Percentiles rank a stretch among this genome's conserved stretches.
These are phyloP conservation scores for Alitta virens DNA, from an alignment of 2,888 invertebrate species.

Conservation along the genomic window DNA sequence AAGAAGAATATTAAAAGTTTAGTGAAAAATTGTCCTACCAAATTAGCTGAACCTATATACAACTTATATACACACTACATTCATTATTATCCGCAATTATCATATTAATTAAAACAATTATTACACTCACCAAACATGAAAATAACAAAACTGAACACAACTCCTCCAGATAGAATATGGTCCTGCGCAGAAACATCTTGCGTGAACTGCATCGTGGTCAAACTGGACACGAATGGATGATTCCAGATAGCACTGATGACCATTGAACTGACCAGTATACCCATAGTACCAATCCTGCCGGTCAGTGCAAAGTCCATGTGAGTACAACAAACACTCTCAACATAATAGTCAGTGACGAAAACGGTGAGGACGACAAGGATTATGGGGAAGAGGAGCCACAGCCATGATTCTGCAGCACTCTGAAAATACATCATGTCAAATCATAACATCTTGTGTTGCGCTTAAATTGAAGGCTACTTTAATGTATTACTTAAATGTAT, in stretches of 20 bases:
- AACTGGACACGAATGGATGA: conserved; percentile 47
- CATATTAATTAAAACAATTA: too few species aligned
- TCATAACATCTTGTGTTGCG: too few species aligned
- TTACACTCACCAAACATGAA: conserved; percentile 57
- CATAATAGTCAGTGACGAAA: conserved; percentile 60
- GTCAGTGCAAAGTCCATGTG: conserved; percentile 48
- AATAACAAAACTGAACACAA: conserved; percentile 58
- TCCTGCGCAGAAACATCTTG: conserved; percentile 51
- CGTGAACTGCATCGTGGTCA: conserved; percentile 43
- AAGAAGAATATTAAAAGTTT: too few species aligned
- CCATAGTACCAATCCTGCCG: conserved; percentile 55
- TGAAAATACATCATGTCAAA: too few species aligned
- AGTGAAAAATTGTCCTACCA: too few species aligned
- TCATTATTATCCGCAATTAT: too few species aligned
- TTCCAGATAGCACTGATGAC: conserved; percentile 52
- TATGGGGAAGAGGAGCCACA: conserved; percentile 48
- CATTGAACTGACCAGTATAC: conserved; percentile 56
- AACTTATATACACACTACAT: too few species aligned
- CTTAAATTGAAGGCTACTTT: too few species aligned
- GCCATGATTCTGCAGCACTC: conserved; percentile 41
- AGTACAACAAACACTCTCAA: conserved; percentile 54
- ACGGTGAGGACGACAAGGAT: conserved; percentile 55
- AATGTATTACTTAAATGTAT: too few species aligned
- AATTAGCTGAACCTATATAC: too few species aligned
- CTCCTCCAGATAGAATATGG: conserved; percentile 58